Percentiles rank a stretch among this genome's conserved stretches.
Evolutionary conservation across 2,113 vertebrate genomes (phyloP).

Genomic region (Dasypus novemcinctus): DNA sequence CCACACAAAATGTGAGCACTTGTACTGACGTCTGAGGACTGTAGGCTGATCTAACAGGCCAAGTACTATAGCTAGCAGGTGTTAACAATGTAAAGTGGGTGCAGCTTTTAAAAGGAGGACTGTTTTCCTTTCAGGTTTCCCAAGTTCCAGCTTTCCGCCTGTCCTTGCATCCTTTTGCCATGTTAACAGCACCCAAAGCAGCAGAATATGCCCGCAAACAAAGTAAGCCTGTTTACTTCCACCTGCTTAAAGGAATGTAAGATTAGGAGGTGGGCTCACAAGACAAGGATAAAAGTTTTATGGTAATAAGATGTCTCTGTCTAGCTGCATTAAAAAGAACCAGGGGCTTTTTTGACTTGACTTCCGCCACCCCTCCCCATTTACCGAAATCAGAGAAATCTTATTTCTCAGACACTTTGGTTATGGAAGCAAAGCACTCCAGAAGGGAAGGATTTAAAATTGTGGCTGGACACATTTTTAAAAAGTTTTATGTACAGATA

Average conservation of each 20-base stretch:
- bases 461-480: neutral
- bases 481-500: neutral
- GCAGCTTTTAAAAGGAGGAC: neutral
- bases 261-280: neutral
- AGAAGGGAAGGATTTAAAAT: neutral
- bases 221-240: slow-evolving; percentile 80
- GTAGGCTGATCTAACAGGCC: too few relatives aligned
- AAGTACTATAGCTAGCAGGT: neutral
- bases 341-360: neutral
- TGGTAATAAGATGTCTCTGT: neutral
- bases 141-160: slow-evolving; percentile 81
- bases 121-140: slow-evolving; percentile 70
- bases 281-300: neutral
- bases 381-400: neutral
- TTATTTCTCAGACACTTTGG: neutral
- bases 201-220: slow-evolving; percentile 84
- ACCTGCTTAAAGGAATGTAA: neutral
- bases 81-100: neutral
- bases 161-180: slow-evolving; percentile 90
- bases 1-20: fast-evolving
- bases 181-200: slow-evolving; percentile 88
- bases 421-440: slow-evolving; percentile 1
- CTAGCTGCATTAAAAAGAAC: neutral
- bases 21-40: fast-evolving
- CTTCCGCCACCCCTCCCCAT: neutral